A percentile compares a stretch with the other conserved stretches of the same genome.
Conservation (phyloP, 2,888 invertebrate species). For the Cepaea hortensis region DNA sequence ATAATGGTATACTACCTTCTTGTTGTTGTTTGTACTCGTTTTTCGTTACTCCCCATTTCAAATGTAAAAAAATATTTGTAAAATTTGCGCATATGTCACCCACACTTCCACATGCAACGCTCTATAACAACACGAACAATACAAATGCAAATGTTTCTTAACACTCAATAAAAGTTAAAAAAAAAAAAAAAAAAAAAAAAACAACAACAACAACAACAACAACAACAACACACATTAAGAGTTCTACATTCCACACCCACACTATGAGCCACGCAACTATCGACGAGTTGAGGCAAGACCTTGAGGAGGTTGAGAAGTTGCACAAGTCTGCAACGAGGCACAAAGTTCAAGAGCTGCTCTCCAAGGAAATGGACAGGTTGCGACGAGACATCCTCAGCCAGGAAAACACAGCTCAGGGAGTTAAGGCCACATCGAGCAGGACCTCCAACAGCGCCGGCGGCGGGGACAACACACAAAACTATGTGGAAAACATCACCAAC, state of each 20-base stretch:
- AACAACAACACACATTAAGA: no score
- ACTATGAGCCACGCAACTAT: neutral
- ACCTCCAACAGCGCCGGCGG: conserved; percentile 59
- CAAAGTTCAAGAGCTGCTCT: conserved; percentile 84
- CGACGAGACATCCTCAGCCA: conserved; percentile 78
- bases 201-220: no score
- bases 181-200: no score
- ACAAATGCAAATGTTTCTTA: no score
- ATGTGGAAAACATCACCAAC: conserved; percentile 83
- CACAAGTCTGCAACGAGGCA: conserved; percentile 82
- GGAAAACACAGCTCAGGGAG: conserved; percentile 72
- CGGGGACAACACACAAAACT: conserved; percentile 63
- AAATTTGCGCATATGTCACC: no score
- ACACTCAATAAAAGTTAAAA: no score
- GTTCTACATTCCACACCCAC: neutral
- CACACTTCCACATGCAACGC: no score
- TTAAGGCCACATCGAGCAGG: conserved; percentile 63
- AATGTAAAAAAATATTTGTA: no score
- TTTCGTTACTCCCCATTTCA: no score
- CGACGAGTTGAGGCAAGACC: conserved; percentile 82
- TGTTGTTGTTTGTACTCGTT: no score
- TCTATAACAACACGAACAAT: no score
- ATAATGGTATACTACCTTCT: no score
- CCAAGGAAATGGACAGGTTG: conserved; percentile 84
- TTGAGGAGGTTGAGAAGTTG: conserved; percentile 84